A percentile compares a stretch with the other conserved stretches of the same genome.
These are phyloP conservation scores for Patella ulyssiponensis DNA, from an alignment of 2,888 invertebrate genomes.

Conservation along the genomic window DNA sequence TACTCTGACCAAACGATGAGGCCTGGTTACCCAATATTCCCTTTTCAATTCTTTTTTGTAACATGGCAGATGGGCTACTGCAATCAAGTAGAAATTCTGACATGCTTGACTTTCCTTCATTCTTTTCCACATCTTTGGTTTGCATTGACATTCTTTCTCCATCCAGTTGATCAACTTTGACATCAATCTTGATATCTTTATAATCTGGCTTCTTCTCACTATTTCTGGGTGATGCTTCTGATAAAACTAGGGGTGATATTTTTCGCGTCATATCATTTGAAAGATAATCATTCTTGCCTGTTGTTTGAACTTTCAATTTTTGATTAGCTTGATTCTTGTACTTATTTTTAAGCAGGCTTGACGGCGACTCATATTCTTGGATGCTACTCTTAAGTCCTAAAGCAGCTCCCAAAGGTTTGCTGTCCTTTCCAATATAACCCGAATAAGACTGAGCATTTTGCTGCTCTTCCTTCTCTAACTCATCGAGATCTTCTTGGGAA, in stretches of 20 bases:
- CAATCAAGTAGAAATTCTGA: no score
- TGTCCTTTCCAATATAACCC: not conserved
- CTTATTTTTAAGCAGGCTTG: not conserved
- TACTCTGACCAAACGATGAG: no score
- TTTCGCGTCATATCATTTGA: not conserved
- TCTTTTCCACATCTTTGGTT: no score
- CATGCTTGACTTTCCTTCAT: no score
- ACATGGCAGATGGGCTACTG: no score
- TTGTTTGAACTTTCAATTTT: not conserved
- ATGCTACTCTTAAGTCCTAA: not conserved
- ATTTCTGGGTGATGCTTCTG: not conserved
- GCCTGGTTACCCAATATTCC: no score
- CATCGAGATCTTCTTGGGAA: not conserved
- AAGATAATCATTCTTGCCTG: not conserved
- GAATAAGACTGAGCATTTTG: not conserved
- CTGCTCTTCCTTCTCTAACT: not conserved
- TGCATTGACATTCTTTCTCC: no score
- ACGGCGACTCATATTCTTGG: not conserved
- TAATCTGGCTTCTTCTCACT: no score
- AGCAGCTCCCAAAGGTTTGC: not conserved
- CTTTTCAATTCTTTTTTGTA: no score
- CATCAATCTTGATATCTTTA: no score
- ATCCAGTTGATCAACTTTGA: no score
- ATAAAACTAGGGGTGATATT: not conserved
- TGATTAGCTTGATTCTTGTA: not conserved